A percentile compares a stretch with the other conserved stretches of the same genome.
These are phyloP conservation scores for Diadema setosum DNA, from an alignment of 35 echinoderm and acorn worm genomes.

Conservation along the genomic window DNA sequence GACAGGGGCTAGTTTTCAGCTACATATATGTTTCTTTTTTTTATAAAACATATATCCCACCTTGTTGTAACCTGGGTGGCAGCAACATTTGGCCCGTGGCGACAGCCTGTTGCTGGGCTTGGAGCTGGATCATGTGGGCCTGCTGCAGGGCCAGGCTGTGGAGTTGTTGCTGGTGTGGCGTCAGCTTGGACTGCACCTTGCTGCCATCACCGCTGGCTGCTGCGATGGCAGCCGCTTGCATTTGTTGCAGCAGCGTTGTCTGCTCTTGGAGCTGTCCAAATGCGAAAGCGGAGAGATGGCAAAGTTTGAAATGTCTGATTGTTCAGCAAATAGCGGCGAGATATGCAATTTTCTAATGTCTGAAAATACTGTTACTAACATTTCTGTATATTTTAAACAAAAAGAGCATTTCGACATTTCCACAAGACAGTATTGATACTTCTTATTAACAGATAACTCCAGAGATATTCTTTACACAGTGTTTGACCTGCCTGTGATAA, in stretches of 20 bases:
- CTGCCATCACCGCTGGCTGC: slow-evolving; percentile 17
- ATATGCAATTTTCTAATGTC: too few relatives aligned
- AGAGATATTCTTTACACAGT: too few relatives aligned
- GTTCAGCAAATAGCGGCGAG: too few relatives aligned
- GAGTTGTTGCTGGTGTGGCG: slow-evolving; percentile 88
- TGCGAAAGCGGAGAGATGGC: too few relatives aligned
- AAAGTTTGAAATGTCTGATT: too few relatives aligned
- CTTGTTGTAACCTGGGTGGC: slow-evolving; percentile 71
- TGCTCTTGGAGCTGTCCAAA: slow-evolving; percentile 92
- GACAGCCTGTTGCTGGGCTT: slow-evolving; percentile 76
- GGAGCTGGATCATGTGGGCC: slow-evolving; percentile 82
- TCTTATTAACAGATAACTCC: too few relatives aligned
- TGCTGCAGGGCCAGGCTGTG: slow-evolving; percentile 87
- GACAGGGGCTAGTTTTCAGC: background rate
- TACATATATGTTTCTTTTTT: background rate
- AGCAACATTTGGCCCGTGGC: slow-evolving; percentile 73
- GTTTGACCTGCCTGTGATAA: too few relatives aligned
- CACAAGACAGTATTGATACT: too few relatives aligned
- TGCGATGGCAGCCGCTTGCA: slow-evolving; percentile 72
- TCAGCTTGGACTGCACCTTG: slow-evolving; percentile 20
- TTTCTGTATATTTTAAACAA: too few relatives aligned
- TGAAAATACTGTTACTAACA: too few relatives aligned
- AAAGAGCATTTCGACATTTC: too few relatives aligned
- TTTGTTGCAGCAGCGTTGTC: slow-evolving; percentile 68
- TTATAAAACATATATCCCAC: too few relatives aligned